Percentiles rank a stretch among this genome's conserved stretches.
Conservation (phyloP, 2,888 invertebrate genomes). For the Cephalotes varians region DNA sequence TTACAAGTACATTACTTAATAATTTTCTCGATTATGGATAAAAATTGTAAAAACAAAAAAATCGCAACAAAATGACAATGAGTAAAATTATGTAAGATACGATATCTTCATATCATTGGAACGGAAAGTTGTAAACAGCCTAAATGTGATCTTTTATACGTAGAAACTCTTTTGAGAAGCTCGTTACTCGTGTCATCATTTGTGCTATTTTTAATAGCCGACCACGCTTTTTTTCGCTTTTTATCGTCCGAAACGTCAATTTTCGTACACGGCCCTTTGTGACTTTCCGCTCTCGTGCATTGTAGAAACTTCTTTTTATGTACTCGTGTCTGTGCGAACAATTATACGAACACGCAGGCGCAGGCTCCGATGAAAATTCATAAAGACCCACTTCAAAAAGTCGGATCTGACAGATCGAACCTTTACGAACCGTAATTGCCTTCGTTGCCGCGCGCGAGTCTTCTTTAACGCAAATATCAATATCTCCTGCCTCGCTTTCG, state of each 20-base stretch:
- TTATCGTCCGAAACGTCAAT: neutral
- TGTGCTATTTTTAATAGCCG: neutral
- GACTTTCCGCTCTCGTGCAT: neutral
- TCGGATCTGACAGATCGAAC: neutral
- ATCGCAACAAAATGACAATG: neutral
- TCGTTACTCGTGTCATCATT: neutral
- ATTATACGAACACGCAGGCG: slow-evolving; percentile 37
- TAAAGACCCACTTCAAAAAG: slow-evolving; percentile 11
- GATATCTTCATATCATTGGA: neutral
- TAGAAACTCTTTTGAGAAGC: neutral
- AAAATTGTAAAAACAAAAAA: neutral
- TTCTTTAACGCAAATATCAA: neutral
- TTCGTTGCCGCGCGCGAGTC: neutral
- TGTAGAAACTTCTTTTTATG: neutral
- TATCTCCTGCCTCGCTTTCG: neutral
- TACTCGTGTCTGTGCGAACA: neutral
- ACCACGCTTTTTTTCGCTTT: neutral
- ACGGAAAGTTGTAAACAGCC: neutral
- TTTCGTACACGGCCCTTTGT: neutral
- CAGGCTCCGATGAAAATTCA: slow-evolving; percentile 16
- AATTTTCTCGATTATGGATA: neutral
- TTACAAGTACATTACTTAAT: neutral
- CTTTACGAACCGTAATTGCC: neutral
- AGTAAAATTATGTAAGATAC: neutral
- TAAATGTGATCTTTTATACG: neutral